phyloP scores from a whole-genome alignment of 2,113 vertebrate genomes.

The Oenanthe oenanthe region DNA sequence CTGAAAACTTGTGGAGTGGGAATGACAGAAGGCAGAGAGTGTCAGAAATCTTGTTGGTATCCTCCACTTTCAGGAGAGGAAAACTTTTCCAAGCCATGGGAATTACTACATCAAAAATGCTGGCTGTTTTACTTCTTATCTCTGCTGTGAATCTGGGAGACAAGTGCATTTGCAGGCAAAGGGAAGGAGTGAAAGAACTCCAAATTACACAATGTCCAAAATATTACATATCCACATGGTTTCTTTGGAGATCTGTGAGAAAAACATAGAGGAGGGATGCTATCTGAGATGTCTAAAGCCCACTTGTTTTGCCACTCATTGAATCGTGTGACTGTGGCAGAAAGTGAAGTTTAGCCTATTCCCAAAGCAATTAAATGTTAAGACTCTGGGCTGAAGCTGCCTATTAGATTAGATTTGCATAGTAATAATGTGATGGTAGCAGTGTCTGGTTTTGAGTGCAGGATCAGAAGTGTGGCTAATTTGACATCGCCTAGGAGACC shows the following conservation, averaged over 20 bases:
- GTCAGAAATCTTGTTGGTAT: neutral
- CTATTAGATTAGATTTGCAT: neutral
- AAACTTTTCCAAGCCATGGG: neutral
- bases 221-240: neutral
- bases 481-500: neutral
- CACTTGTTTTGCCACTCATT: neutral
- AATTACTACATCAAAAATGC: neutral
- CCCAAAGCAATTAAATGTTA: neutral
- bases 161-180: neutral
- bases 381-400: neutral
- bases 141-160: neutral
- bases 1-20: neutral
- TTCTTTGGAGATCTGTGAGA: neutral
- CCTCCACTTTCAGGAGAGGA: neutral
- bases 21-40: neutral
- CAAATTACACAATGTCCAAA: neutral
- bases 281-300: neutral
- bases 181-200: neutral
- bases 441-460: neutral
- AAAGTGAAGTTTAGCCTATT: neutral
- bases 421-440: neutral
- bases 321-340: neutral
- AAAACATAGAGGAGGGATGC: neutral
- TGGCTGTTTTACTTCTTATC: neutral
- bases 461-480: neutral